A percentile compares a stretch with the other conserved stretches of the same genome.
Evolutionary conservation across 2,888 invertebrate genomes (phyloP).

Genomic region (Scaptomyza parva): DNA sequence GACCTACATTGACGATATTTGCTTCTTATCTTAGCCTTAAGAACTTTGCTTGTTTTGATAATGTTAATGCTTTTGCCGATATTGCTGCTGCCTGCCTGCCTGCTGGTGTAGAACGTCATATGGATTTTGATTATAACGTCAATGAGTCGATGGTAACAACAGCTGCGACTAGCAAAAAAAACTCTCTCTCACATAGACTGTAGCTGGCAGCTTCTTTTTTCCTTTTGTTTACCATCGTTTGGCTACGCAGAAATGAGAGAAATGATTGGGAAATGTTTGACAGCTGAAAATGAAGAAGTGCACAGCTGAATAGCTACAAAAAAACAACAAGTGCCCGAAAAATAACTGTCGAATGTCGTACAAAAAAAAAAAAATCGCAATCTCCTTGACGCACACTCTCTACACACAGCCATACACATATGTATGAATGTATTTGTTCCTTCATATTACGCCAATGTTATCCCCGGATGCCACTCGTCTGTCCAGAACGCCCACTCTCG

Average conservation of each 20-base stretch:
- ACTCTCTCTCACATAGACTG: background rate
- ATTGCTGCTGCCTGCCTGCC: slow-evolving; percentile 1
- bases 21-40: slow-evolving; percentile 41
- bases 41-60: slow-evolving; percentile 30
- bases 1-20: slow-evolving; percentile 70
- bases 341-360: slow-evolving; percentile 49
- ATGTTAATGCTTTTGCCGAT: slow-evolving; percentile 15
- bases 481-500: slow-evolving; percentile 26
- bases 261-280: slow-evolving; percentile 62
- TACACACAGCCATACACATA: slow-evolving; percentile 6
- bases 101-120: slow-evolving; percentile 48
- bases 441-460: slow-evolving; percentile 1
- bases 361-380: slow-evolving; percentile 41
- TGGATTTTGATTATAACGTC: slow-evolving; percentile 74
- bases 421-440: background rate
- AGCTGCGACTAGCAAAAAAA: slow-evolving; percentile 35
- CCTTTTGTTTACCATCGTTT: slow-evolving; percentile 46
- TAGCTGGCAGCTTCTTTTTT: slow-evolving; percentile 27
- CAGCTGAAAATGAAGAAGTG: slow-evolving; percentile 63
- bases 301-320: slow-evolving; percentile 20
- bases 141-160: slow-evolving; percentile 59
- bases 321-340: slow-evolving; percentile 30
- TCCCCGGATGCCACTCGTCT: background rate
- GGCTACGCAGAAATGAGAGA: slow-evolving; percentile 52
- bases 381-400: slow-evolving; percentile 5